Conservation (phyloP, 2,113 vertebrate genomes). For the Pygoscelis adeliae region DNA sequence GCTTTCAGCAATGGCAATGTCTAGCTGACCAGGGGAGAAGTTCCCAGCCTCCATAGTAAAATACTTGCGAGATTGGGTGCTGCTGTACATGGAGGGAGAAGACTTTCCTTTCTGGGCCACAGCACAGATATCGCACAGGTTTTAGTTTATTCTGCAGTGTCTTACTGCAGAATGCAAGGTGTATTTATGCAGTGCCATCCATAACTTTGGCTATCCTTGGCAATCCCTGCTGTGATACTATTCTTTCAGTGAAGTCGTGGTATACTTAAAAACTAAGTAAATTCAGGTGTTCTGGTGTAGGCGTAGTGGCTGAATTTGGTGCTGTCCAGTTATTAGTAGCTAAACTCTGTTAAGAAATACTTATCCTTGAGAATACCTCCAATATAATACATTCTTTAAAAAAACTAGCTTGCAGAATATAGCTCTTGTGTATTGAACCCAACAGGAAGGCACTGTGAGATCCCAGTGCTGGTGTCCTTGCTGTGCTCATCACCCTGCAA, state of each 20-base stretch:
- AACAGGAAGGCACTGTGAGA: background rate
- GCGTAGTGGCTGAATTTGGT: background rate
- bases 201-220: background rate
- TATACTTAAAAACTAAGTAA: background rate
- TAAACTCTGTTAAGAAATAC: background rate
- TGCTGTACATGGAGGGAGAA: background rate
- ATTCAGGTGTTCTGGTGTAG: background rate
- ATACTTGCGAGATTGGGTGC: background rate
- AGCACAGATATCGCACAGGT: background rate
- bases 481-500: background rate
- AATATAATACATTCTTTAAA: background rate
- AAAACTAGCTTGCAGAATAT: background rate
- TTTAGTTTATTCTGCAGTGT: background rate
- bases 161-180: background rate
- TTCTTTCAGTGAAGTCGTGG: fast-evolving
- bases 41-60: background rate
- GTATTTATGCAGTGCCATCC: background rate
- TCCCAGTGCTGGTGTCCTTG: background rate
- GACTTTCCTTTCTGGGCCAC: background rate
- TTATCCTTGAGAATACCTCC: background rate
- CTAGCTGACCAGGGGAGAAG: fast-evolving
- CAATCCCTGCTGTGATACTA: background rate
- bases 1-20: background rate
- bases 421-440: background rate
- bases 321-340: background rate